Evolutionary conservation across 2,113 vertebrate genomes (phyloP).

Genomic region (Pantherophis guttatus): DNA sequence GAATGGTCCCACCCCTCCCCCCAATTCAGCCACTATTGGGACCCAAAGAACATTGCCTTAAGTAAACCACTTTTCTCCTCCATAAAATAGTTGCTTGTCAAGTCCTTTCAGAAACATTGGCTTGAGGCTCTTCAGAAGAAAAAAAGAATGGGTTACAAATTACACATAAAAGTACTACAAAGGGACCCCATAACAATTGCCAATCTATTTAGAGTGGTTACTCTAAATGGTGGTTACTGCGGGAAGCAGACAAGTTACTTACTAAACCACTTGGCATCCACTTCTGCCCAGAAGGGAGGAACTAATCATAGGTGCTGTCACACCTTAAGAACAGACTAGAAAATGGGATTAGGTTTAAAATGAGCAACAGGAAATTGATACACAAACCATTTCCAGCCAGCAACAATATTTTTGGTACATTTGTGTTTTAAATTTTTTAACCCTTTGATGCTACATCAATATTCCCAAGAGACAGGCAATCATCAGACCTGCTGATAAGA

Average conservation of each 20-base stretch:
- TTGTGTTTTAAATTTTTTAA: constrained; percentile 9
- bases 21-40: background rate
- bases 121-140: background rate
- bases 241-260: constrained; percentile 2
- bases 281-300: background rate
- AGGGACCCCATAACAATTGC: constrained; percentile 28
- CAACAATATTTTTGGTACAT: constrained; percentile 21
- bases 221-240: constrained; percentile 6
- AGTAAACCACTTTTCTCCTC: constrained; percentile 40
- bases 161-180: constrained; percentile 45
- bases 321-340: background rate
- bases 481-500: constrained; percentile 32
- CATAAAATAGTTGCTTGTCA: constrained; percentile 41
- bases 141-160: constrained; percentile 14
- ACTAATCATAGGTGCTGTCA: background rate
- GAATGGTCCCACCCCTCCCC: constrained; percentile 9
- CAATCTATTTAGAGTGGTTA: background rate
- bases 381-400: constrained; percentile 16
- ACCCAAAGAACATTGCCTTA: constrained; percentile 48
- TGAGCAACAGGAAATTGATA: constrained; percentile 22
- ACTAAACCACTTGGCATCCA: constrained; percentile 11
- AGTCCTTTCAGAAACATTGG: constrained; percentile 20
- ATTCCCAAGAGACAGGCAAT: constrained; percentile 13
- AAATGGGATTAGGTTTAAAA: background rate
- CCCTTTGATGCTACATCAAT: constrained; percentile 22